These are phyloP conservation scores for Ctenoplectra terminalis DNA, from an alignment of 1,140 invertebrate genomes.

Conservation along the genomic window DNA sequence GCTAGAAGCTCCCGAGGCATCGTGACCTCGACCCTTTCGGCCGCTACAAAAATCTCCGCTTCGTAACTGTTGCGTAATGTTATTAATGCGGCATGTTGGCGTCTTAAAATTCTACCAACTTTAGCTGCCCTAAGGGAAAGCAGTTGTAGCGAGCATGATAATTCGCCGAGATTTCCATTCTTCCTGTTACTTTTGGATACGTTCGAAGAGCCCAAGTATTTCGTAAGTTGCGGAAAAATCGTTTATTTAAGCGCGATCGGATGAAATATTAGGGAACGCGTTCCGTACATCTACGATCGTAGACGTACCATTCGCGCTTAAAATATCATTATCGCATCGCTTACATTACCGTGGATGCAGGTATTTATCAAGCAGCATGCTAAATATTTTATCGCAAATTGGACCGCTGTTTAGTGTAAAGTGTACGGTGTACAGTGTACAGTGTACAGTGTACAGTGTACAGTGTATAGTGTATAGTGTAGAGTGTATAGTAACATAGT, in stretches of 20 bases:
- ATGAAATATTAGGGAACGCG: neutral
- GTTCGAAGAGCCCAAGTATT: no score
- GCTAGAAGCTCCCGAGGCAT: conserved; percentile 28
- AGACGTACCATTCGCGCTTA: conserved; percentile 7
- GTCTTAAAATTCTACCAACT: no score
- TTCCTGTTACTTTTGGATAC: no score
- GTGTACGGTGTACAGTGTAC: no score
- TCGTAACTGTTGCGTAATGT: conserved; percentile 39
- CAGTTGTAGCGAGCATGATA: no score
- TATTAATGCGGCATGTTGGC: no score
- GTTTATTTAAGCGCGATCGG: neutral
- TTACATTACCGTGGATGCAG: conserved; percentile 43
- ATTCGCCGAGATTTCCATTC: no score
- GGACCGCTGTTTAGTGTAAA: conserved; percentile 43
- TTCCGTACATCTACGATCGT: neutral
- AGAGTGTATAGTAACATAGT: conserved; percentile 33
- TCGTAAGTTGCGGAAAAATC: neutral
- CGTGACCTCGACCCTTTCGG: conserved; percentile 23
- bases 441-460: no score
- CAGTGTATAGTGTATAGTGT: no score
- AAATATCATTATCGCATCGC: conserved; percentile 53
- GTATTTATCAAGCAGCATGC: conserved; percentile 40
- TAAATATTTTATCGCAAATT: conserved; percentile 59
- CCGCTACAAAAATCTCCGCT: neutral
- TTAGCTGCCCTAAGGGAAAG: no score